phyloP scores from a whole-genome alignment of 2,113 vertebrate genomes.

The Catharus minimus region DNA sequence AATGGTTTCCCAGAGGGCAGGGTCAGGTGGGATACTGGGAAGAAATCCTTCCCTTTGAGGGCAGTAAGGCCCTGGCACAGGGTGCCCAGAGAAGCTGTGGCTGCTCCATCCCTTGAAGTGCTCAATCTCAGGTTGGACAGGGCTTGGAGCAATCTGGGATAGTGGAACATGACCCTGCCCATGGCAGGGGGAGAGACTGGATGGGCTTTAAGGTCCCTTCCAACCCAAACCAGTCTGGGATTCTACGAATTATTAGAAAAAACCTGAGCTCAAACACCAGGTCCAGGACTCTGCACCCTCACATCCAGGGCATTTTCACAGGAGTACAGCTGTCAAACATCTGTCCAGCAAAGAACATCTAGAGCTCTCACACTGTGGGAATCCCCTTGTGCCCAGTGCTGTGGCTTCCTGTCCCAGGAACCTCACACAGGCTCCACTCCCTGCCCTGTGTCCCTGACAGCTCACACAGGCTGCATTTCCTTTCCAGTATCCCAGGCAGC shows the following conservation, averaged over 20 bases:
- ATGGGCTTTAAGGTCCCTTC: neutral
- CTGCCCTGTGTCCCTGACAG: rapidly evolving
- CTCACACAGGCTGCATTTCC: rapidly evolving
- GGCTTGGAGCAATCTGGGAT: neutral
- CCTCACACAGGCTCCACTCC: rapidly evolving
- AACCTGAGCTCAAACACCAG: neutral
- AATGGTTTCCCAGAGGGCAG: neutral
- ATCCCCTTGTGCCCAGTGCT: neutral
- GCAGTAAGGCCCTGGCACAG: neutral
- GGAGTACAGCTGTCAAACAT: neutral
- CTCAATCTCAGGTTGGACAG: rapidly evolving
- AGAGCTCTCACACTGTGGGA: neutral
- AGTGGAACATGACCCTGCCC: neutral
- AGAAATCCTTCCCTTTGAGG: neutral
- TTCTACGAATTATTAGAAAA: neutral
- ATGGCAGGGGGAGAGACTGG: rapidly evolving
- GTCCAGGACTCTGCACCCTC: neutral
- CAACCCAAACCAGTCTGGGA: neutral
- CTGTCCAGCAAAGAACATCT: neutral
- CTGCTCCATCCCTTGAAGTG: neutral
- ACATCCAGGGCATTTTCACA: neutral
- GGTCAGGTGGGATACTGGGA: neutral
- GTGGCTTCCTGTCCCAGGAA: neutral
- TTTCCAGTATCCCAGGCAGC: too few relatives aligned
- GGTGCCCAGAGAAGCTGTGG: neutral